Evolutionary conservation across 2,113 vertebrate species (phyloP), one percentile per base, ranked within the genome.

Genomic region (Euleptes europaea): DNA sequence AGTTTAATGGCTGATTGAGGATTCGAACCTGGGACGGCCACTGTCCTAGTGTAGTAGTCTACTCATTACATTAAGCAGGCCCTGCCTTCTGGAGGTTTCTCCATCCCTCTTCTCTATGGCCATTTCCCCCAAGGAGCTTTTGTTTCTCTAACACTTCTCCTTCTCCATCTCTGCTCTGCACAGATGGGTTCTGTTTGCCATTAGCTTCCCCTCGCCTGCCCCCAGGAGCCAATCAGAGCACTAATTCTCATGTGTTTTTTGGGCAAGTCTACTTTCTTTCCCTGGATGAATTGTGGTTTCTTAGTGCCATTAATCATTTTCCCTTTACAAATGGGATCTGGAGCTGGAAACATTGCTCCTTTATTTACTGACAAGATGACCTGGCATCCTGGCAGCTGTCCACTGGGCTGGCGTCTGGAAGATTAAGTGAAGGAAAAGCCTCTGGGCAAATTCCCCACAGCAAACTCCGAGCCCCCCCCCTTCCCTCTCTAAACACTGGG

Each of bases 251-350:
- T 76, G 88, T 88, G 86, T 89, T 89, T 90, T 93, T 91, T 0
- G 77, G 87, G 90, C 89, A 93, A 94, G 87, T 88, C 92, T 78
- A 83, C 89, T 92, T 91, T 94, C 93, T 92, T 90, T 77, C 88
- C 90, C 0, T 3, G 86, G 83, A 86, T 91, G 93, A 91, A 92
- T 87, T 94, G 93, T 88, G 92, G 92, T 93, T 95, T 93, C 91
- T 88, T 86, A 86, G 89, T 49, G 0, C 88, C 92, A 93, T 95
- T 94, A 94, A 93, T 94, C 93, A 95, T 95, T 92, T 93, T 92
- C 93, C 89, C 88, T 92, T 91, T 84, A 92, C 92, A 91, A 94
- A 70, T 89, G 85, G 88, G 71, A 2, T 57, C 1, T 17, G 81
- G 91, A 91, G 88, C 71, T 94, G 93, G 91, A 93, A 94, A 93